Evolutionary conservation across 2,113 vertebrate species (phyloP), one percentile per base, ranked within the genome.

Genomic region (Lethenteron camtschaticum): DNA sequence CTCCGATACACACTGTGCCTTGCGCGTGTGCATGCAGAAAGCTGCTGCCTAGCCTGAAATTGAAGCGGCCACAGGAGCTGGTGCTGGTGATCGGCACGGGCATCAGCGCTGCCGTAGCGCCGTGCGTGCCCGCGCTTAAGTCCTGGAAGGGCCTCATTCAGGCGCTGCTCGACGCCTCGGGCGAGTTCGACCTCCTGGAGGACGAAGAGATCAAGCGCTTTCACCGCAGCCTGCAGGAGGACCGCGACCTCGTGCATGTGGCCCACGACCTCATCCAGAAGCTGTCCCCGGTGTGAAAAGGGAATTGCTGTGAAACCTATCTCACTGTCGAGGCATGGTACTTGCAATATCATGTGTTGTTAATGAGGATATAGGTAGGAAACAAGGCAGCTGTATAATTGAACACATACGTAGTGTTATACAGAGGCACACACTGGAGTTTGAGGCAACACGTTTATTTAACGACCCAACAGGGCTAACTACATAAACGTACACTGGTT

Each of bases 181-280:
- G 90, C 70, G 91, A 94, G 78, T 95, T 95, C 72, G 89, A 92
- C 75, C 83, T 96, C 10, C 81, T 95, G 3, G 89, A 95, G 77
- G 89, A 95, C 12, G 89, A 96, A 73, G 90, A 96, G 74, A 89
- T 85, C 74, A 85, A 80, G 57, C 81, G 84, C 11, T 95, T 96
- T 75, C 89, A 94, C 75, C 90, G 90, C 68, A 86, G 87, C 78
- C 85, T 94, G 73, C 81, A 84, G 1, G 89, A 95, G 73, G 87
- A 95, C 78, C 92, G 95, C 82, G 94, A 95, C 80, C 79, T 95
- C 74, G 82, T 94, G 70, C 89, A 92, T 2, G 84, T 95, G 68
- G 89, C 89, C 75, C 90, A 95, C n/a, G 90, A 95, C 80, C 88
- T 96, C 69, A 94, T 95, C 77, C 90, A 95, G 85, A 96, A 94